Percentiles rank a stretch among this genome's conserved stretches.
Evolutionary conservation across 2,797 vertebrate genomes (phyloP).

Genomic region (Thaleichthys pacificus): DNA sequence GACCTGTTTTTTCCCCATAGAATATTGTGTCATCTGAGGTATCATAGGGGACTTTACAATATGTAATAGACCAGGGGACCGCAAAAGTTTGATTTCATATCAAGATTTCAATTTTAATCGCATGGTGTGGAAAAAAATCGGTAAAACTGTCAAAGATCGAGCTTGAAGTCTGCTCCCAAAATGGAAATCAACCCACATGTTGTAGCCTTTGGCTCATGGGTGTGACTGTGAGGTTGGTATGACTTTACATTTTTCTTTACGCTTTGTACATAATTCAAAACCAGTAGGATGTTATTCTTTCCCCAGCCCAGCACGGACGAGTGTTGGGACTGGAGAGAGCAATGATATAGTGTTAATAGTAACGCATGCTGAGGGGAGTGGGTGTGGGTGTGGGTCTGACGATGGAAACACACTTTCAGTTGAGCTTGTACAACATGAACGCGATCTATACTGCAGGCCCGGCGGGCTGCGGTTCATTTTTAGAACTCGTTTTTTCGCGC

Average conservation of each 20-base stretch:
- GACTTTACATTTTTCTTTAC: slow-evolving; percentile 43
- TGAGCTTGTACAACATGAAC: slow-evolving; percentile 35
- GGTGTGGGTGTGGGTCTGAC: slow-evolving; percentile 26
- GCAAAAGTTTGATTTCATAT: no score
- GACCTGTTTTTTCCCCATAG: no score
- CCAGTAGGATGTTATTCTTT: slow-evolving; percentile 57
- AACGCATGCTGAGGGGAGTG: slow-evolving; percentile 53
- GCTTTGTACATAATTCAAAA: slow-evolving; percentile 39
- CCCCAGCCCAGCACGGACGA: slow-evolving; percentile 59
- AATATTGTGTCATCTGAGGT: no score
- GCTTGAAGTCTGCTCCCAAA: background rate
- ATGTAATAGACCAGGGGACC: no score
- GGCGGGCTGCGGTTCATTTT: background rate
- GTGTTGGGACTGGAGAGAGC: slow-evolving; percentile 43
- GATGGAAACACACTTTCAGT: slow-evolving; percentile 33
- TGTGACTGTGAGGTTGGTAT: slow-evolving; percentile 18
- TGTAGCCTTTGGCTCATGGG: slow-evolving; percentile 30
- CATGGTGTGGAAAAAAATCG: background rate
- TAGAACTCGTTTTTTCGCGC: slow-evolving; percentile 41
- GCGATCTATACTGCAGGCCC: slow-evolving; percentile 42
- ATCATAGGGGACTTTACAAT: no score
- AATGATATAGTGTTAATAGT: slow-evolving; percentile 45
- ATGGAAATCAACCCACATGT: slow-evolving; percentile 31
- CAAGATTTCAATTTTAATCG: no score
- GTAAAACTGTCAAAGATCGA: background rate